Conservation (phyloP, 1,140 invertebrate species). For the Aphidius gifuensis region DNA sequence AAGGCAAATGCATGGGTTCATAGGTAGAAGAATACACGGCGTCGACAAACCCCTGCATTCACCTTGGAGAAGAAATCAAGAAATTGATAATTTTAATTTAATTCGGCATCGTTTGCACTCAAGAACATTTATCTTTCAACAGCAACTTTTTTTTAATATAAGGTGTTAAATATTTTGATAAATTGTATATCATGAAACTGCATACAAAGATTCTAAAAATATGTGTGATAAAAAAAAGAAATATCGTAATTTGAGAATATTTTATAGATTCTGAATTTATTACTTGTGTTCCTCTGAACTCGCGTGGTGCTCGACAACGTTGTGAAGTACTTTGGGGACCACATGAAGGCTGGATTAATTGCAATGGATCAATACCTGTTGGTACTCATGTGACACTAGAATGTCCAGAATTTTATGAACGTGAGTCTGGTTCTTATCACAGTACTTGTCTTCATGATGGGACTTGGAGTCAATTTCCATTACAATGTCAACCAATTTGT, state of each 20-base stretch:
- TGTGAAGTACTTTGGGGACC: constrained; percentile 39
- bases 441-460: constrained; percentile 46
- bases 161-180: too few species aligned
- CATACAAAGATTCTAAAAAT: too few species aligned
- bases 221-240: too few species aligned
- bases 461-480: constrained; percentile 44
- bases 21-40: too few species aligned
- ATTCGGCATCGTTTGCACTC: too few species aligned
- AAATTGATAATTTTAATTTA: too few species aligned
- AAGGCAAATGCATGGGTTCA: too few species aligned
- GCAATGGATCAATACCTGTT: constrained; percentile 34
- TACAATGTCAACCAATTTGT: constrained; percentile 42
- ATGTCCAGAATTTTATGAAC: constrained; percentile 44
- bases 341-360: constrained; percentile 36
- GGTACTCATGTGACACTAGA: constrained; percentile 39
- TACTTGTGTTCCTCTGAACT: constrained; percentile 32
- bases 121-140: too few species aligned
- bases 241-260: not conserved
- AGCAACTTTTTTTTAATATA: too few species aligned
- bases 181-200: too few species aligned
- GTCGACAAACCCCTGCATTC: too few species aligned
- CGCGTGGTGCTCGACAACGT: constrained; percentile 28
- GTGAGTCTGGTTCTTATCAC: constrained; percentile 27
- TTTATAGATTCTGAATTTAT: constrained; percentile 25
- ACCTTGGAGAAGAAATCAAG: too few species aligned